Evolutionary conservation across 2,113 vertebrate genomes (phyloP).

Genomic region (Gasterosteus aculeatus): DNA sequence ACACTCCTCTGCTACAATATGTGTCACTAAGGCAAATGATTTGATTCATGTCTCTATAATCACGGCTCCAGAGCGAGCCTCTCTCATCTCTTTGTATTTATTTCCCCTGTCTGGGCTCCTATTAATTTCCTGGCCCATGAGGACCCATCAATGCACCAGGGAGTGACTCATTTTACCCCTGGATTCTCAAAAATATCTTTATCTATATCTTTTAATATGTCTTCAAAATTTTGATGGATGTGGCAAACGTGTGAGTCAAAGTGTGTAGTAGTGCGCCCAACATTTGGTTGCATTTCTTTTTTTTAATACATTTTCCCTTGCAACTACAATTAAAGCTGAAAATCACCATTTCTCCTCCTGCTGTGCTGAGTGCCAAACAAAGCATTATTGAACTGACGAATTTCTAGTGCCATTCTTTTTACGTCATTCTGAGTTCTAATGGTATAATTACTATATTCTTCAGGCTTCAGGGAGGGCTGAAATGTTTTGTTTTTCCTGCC

Average conservation of each 20-base stretch:
- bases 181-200: background rate
- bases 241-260: background rate
- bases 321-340: conserved; percentile 23
- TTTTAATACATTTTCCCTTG: conserved; percentile 7
- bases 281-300: conserved; percentile 1
- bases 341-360: conserved; percentile 24
- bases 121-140: background rate
- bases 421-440: conserved; percentile 35
- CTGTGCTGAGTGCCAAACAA: background rate
- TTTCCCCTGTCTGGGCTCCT: conserved; percentile 1
- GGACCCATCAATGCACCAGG: background rate
- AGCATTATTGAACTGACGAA: conserved; percentile 8
- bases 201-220: background rate
- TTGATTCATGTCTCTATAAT: conserved; percentile 22
- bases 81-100: background rate
- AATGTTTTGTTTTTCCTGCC: background rate
- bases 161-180: background rate
- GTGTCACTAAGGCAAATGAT: conserved; percentile 13
- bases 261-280: background rate
- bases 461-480: background rate
- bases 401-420: conserved; percentile 13
- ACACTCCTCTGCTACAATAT: background rate
- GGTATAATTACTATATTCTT: conserved; percentile 33
- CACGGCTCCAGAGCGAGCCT: background rate
- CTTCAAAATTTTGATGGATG: background rate